Percentiles rank a stretch among this genome's conserved stretches.
These are phyloP conservation scores for Drosophila ercepeae DNA, from an alignment of 1,140 invertebrate species.

Conservation along the genomic window DNA sequence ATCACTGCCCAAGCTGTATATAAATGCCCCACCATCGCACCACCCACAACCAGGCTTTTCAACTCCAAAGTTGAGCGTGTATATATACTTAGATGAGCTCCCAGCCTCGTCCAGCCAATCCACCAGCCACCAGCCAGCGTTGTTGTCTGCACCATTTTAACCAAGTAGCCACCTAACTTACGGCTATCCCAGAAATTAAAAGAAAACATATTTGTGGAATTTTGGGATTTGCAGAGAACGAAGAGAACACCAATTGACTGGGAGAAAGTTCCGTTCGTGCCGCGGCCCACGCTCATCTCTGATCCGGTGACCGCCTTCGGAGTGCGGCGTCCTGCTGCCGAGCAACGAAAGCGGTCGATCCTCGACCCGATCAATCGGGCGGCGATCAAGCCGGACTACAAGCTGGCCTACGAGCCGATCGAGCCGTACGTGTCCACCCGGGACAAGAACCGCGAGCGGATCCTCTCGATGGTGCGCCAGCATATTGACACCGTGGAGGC, in stretches of 20 bases:
- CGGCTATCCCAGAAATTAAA: slow-evolving; percentile 57
- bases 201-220: slow-evolving; percentile 70
- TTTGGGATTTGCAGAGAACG: slow-evolving; percentile 88
- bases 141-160: slow-evolving; percentile 27
- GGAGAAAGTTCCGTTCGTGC: slow-evolving; percentile 93
- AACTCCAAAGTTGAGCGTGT: slow-evolving; percentile 4
- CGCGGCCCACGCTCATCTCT: slow-evolving; percentile 91
- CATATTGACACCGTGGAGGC: slow-evolving; percentile 85
- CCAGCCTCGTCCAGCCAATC: slow-evolving; percentile 11
- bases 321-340: slow-evolving; percentile 83
- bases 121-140: neutral
- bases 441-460: slow-evolving; percentile 86
- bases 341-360: slow-evolving; percentile 70
- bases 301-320: slow-evolving; percentile 93
- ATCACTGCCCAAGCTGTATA: slow-evolving; percentile 27
- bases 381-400: slow-evolving; percentile 85
- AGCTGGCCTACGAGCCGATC: slow-evolving; percentile 85
- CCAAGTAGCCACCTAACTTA: slow-evolving; percentile 30
- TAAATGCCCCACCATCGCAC: slow-evolving; percentile 16
- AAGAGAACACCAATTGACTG: slow-evolving; percentile 87
- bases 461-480: slow-evolving; percentile 85
- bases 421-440: slow-evolving; percentile 87
- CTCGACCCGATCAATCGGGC: slow-evolving; percentile 80
- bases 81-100: slow-evolving; percentile 28
- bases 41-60: neutral